Evolutionary conservation across 1,140 invertebrate species (phyloP).

Genomic region (Daktulosphaira vitifoliae): DNA sequence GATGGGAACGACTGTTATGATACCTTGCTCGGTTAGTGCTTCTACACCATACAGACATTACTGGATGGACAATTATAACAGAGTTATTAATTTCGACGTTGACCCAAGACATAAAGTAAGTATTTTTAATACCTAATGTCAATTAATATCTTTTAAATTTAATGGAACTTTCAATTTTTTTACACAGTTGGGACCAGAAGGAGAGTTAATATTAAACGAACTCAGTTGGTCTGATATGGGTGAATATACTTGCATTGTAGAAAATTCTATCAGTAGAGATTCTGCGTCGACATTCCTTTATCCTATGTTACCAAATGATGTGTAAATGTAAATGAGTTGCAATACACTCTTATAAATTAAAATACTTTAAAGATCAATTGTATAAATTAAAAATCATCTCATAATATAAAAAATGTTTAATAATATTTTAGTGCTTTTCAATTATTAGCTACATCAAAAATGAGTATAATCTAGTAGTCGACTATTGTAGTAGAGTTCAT

Average conservation of each 20-base stretch:
- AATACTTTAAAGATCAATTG: too few species aligned
- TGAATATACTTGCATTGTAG: constrained; percentile 20
- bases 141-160: too few species aligned
- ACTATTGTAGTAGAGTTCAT: too few species aligned
- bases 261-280: constrained; percentile 14
- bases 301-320: constrained; percentile 20
- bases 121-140: background rate
- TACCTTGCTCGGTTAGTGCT: background rate
- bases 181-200: constrained; percentile 9
- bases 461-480: too few species aligned
- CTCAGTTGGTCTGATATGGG: constrained; percentile 27
- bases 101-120: constrained; percentile 15
- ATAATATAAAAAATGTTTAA: too few species aligned
- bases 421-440: too few species aligned
- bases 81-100: background rate
- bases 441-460: too few species aligned
- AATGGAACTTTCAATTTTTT: background rate
- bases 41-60: constrained; percentile 17
- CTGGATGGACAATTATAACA: constrained; percentile 19
- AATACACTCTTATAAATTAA: too few species aligned
- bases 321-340: too few species aligned
- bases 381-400: too few species aligned
- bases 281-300: constrained; percentile 21
- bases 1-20: constrained; percentile 10
- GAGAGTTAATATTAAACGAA: constrained; percentile 12